phyloP scores from a whole-genome alignment of 2,113 vertebrate species.

The Equus przewalskii region DNA sequence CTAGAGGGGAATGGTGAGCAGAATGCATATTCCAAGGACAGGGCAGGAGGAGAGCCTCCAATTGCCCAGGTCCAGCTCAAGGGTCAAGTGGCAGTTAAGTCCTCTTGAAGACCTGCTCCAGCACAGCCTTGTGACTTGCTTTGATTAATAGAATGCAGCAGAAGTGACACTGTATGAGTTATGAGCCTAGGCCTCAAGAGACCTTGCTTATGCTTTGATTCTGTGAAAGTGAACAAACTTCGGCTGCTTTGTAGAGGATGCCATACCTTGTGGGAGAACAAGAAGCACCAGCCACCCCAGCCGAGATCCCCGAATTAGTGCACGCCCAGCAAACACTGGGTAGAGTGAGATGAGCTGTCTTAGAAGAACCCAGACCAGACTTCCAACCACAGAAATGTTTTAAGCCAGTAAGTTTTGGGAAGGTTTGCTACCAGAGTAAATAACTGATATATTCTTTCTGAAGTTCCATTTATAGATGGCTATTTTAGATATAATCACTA shows the following conservation, averaged over 20 bases:
- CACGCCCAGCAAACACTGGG: neutral
- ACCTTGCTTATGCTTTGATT: neutral
- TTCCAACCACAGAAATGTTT: neutral
- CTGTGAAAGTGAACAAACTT: neutral
- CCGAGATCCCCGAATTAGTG: neutral
- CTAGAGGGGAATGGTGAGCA: neutral
- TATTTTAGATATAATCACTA: neutral
- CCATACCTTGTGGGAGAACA: neutral
- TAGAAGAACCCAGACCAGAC: neutral
- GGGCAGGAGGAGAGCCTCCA: neutral
- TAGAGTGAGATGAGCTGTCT: neutral
- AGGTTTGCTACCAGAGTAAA: neutral
- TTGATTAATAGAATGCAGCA: neutral
- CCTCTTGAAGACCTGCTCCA: neutral
- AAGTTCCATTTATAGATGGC: neutral
- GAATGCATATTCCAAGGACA: neutral
- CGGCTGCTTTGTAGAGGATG: neutral
- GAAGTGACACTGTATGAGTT: neutral
- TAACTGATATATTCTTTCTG: neutral
- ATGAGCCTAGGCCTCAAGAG: neutral
- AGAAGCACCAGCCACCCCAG: neutral
- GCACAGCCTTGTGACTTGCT: neutral
- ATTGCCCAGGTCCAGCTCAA: neutral
- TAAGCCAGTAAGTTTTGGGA: neutral
- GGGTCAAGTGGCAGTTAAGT: neutral